A percentile compares a stretch with the other conserved stretches of the same genome.
phyloP scores from a whole-genome alignment of 2,113 vertebrate species.

The Notarius quadriscutis region DNA sequence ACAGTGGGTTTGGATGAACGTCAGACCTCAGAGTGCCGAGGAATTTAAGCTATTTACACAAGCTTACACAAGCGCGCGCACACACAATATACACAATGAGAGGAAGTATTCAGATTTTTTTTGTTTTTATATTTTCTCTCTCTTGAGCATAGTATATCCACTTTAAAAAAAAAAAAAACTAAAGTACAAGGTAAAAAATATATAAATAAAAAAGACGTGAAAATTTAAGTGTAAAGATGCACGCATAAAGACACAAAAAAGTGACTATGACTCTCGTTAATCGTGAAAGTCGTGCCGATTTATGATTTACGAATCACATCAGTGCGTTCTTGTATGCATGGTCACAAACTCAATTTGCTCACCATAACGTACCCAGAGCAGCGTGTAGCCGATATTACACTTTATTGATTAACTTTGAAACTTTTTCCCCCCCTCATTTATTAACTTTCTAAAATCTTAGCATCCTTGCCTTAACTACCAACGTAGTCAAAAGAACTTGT shows the following conservation, averaged over 20 bases:
- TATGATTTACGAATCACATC: not conserved
- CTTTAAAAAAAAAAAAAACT: too few species aligned
- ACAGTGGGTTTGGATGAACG: slow-evolving; percentile 58
- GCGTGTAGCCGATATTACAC: slow-evolving; percentile 1
- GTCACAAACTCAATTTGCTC: slow-evolving; percentile 17
- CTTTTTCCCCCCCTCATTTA: not conserved
- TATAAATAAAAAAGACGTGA: too few species aligned
- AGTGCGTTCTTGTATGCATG: not conserved
- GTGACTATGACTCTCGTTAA: too few species aligned
- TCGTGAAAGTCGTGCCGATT: not conserved
- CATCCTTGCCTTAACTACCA: not conserved
- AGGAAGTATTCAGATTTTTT: not conserved
- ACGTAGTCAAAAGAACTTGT: too few species aligned
- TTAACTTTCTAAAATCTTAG: not conserved
- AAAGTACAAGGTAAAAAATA: too few species aligned
- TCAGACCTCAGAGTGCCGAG: slow-evolving; percentile 53
- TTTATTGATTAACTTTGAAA: not conserved
- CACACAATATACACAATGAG: not conserved
- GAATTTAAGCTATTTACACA: slow-evolving; percentile 69
- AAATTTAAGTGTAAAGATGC: too few species aligned
- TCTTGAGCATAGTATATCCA: not conserved
- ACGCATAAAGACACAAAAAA: too few species aligned
- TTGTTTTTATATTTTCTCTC: not conserved
- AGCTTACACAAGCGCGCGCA: slow-evolving; percentile 4
- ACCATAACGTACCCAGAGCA: slow-evolving; percentile 45